Conservation (phyloP, 2,888 invertebrate species). For the Plagodis pulveraria region DNA sequence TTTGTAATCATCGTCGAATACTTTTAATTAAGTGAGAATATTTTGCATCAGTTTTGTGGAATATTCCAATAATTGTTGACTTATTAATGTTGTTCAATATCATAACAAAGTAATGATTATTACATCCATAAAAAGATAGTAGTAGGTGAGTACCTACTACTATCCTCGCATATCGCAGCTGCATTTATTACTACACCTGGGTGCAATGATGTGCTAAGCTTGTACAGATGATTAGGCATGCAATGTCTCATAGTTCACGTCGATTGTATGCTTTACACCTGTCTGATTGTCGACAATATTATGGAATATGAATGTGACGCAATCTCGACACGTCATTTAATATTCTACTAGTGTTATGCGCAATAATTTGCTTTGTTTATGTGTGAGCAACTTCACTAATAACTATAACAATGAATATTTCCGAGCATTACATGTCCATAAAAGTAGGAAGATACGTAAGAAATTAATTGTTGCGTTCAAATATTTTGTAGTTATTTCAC, state of each 20-base stretch:
- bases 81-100: constrained; percentile 14
- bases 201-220: constrained; percentile 65
- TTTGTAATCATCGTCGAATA: constrained; percentile 36
- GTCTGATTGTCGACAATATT: constrained; percentile 40
- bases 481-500: too few species aligned
- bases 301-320: constrained; percentile 37
- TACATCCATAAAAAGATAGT: not conserved
- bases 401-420: too few species aligned
- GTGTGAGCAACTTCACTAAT: too few species aligned
- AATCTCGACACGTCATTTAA: constrained; percentile 8
- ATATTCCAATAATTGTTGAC: constrained; percentile 14
- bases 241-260: constrained; percentile 56
- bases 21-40: constrained; percentile 35
- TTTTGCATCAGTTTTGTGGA: constrained; percentile 18
- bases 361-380: too few species aligned
- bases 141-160: too few species aligned
- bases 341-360: too few species aligned
- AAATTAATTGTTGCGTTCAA: too few species aligned
- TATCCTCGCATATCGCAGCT: constrained; percentile 6
- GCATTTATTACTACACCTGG: constrained; percentile 69
- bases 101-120: not conserved
- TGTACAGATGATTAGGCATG: constrained; percentile 64
- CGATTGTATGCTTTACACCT: constrained; percentile 56
- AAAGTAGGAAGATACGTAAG: too few species aligned
- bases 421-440: too few species aligned